Conservation (phyloP, 2,113 vertebrate genomes). For the Geothlypis trichas region DNA sequence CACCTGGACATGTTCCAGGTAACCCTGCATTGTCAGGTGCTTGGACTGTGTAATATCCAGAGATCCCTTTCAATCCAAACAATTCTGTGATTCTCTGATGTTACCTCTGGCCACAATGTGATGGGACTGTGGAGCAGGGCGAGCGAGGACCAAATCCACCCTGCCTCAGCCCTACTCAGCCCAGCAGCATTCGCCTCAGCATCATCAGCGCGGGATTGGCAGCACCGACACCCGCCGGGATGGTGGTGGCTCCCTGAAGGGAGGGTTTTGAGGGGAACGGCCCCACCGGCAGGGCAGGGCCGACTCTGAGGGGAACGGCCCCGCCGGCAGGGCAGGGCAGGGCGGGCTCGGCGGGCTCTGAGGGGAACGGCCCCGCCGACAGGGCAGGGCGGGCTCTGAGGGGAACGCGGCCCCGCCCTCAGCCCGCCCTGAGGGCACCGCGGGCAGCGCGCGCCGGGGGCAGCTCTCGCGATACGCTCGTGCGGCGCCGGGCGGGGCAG, state of each 20-base stretch:
- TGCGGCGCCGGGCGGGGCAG: neutral
- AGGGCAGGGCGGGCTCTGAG: too few relatives aligned
- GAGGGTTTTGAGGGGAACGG: rapidly evolving
- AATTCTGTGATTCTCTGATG: neutral
- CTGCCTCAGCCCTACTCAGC: neutral
- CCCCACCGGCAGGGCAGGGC: rapidly evolving
- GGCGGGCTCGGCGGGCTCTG: too few relatives aligned
- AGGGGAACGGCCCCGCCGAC: too few relatives aligned
- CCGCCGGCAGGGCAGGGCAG: too few relatives aligned
- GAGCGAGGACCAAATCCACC: too few relatives aligned
- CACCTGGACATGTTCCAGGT: neutral
- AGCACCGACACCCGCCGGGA: rapidly evolving
- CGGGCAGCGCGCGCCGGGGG: neutral
- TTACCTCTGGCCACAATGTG: neutral
- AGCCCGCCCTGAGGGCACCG: rapidly evolving
- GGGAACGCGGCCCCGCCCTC: neutral
- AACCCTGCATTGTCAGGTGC: rapidly evolving
- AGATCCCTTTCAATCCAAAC: neutral
- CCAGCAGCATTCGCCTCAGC: neutral
- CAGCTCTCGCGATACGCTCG: neutral
- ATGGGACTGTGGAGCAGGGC: too few relatives aligned
- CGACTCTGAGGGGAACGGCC: too few relatives aligned
- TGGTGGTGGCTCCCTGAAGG: rapidly evolving
- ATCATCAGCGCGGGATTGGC: rapidly evolving
- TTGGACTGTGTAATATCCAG: neutral